Evolutionary conservation across 1,140 invertebrate species (phyloP).

Genomic region (Halesus radiatus): DNA sequence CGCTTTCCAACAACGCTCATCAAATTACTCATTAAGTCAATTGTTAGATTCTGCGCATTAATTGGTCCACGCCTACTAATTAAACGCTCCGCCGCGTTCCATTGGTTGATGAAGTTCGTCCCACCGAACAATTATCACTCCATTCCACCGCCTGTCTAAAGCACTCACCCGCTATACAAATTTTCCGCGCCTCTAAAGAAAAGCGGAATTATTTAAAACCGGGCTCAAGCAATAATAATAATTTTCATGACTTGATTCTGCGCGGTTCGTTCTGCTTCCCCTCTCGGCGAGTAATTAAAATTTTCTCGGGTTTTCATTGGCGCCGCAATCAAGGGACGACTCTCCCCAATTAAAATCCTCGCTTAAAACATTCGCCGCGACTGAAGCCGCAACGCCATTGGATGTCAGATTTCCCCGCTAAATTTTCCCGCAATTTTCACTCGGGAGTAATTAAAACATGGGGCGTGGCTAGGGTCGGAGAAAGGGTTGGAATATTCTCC

Average conservation of each 20-base stretch:
- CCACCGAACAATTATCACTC: slow-evolving; percentile 2
- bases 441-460: slow-evolving; percentile 5
- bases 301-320: neutral
- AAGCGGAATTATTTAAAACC: neutral
- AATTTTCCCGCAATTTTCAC: slow-evolving; percentile 31
- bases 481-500: slow-evolving; percentile 28
- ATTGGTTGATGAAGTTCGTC: slow-evolving; percentile 10
- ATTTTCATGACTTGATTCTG: slow-evolving; percentile 1
- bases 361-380: neutral
- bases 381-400: neutral
- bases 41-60: neutral
- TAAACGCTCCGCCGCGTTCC: neutral
- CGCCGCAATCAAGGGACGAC: slow-evolving; percentile 20
- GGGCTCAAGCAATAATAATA: too few relatives aligned
- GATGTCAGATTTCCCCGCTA: slow-evolving; percentile 9
- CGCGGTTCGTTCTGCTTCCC: neutral
- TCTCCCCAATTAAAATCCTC: slow-evolving; percentile 27
- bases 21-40: neutral
- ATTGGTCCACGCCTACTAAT: slow-evolving; percentile 22
- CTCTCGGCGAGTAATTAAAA: slow-evolving; percentile 33
- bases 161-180: neutral
- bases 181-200: neutral
- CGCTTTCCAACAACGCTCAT: neutral
- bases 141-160: neutral
- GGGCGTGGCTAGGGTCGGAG: neutral